Evolutionary conservation across 2,797 vertebrate species (phyloP), one percentile per base, ranked within the genome.

Genomic region (Hipposideros larvatus): DNA sequence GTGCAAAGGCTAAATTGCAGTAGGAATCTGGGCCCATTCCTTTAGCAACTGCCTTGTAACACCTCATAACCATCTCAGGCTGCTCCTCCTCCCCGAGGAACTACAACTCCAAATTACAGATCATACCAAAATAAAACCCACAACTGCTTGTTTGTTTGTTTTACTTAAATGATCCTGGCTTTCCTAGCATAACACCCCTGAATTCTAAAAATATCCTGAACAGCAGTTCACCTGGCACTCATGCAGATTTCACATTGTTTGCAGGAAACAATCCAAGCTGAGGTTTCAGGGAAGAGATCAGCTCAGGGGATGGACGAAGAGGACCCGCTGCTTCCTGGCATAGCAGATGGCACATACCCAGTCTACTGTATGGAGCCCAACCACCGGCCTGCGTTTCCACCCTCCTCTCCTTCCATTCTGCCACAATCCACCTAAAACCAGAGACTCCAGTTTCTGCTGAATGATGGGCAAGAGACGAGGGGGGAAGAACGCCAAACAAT

Each of bases 1-100:
- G 88, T 97, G 93, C 63, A 71, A 93, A 77, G 55, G 31, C 55
- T 61, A 87, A 97, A 96, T 96, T 96, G 91, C 15, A 74, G 74
- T 21, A 91, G 89, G 71, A 53, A 46, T 83, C 70, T 91, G 90
- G 89, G 51, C 66, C 80, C 2, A 0, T 78, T 93, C 82, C 80
- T 75, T 31, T 34, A 63, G 89, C 93, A 95, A 92, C 11, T 66
- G 80, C 91, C 68, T 90, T 1, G 5, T 87, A 75, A 95, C 55
- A 88, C 51, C 73, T 79, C 57, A 74, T 51, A 91, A 71, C 71
- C 55, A 7, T 85, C 55, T 57, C 28, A 2, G 87, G 57, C 31
- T 48, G 83, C 53, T 92, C 79, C 68, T 51, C 41, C n/a, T 91
- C 66, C 74, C 18, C 0, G 0, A 80, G 55, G 86, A 92, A 41